Conservation (phyloP, 2,113 vertebrate genomes). For the Echinops telfairi region DNA sequence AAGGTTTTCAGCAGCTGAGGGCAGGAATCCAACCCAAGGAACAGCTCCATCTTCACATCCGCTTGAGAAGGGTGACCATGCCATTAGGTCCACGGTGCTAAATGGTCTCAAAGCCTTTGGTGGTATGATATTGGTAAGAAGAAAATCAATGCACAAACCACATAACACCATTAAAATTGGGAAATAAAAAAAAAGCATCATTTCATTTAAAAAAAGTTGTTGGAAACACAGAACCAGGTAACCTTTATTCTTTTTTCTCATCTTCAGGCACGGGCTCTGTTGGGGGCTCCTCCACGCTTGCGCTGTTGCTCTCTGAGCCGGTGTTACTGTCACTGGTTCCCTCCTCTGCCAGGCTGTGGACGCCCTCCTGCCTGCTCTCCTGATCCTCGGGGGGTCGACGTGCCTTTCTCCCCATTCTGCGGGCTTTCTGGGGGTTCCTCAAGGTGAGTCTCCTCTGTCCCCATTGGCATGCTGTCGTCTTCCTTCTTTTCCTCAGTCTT, state of each 20-base stretch:
- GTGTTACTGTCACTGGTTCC: slow-evolving; percentile 93
- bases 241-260: too few relatives aligned
- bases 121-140: too few relatives aligned
- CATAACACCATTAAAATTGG: too few relatives aligned
- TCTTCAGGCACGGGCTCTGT: too few relatives aligned
- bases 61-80: too few relatives aligned
- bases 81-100: not conserved
- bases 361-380: slow-evolving; percentile 90
- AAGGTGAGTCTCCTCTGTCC: slow-evolving; percentile 91
- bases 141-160: too few relatives aligned
- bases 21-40: too few relatives aligned
- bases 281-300: slow-evolving; percentile 89
- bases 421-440: slow-evolving; percentile 89
- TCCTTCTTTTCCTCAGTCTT: slow-evolving; percentile 91
- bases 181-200: slow-evolving; percentile 77
- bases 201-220: slow-evolving; percentile 82
- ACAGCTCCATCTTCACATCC: too few relatives aligned
- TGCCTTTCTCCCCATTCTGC: slow-evolving; percentile 90
- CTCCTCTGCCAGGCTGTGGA: slow-evolving; percentile 91
- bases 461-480: slow-evolving; percentile 92
- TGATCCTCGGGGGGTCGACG: slow-evolving; percentile 90
- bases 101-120: slow-evolving; percentile 66
- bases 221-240: slow-evolving; percentile 73
- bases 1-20: too few relatives aligned
- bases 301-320: slow-evolving; percentile 91